phyloP scores from a whole-genome alignment of 2,113 vertebrate species.

The Phainopepla nitens region DNA sequence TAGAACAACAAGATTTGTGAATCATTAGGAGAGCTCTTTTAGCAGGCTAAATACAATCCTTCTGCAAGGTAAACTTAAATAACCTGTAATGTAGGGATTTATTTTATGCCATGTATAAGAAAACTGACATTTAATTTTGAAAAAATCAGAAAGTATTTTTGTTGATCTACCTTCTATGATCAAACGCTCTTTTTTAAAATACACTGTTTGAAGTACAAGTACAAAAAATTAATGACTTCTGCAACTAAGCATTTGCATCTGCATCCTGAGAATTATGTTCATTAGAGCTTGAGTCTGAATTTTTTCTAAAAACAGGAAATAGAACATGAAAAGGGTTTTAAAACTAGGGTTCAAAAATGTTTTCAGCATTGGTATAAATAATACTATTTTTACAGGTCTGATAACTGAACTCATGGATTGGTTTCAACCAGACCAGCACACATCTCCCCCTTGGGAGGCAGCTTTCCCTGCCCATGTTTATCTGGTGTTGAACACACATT shows the following conservation, averaged over 20 bases:
- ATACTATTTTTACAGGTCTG: background rate
- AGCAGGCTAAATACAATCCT: background rate
- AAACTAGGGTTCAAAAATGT: background rate
- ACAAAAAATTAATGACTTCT: background rate
- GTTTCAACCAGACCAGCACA: background rate
- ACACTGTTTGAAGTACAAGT: background rate
- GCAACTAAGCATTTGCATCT: background rate
- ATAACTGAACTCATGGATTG: background rate
- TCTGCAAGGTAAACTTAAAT: background rate
- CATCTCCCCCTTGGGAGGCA: too few relatives aligned
- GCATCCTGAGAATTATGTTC: background rate
- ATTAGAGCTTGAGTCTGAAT: background rate
- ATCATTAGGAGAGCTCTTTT: background rate
- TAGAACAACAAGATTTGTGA: background rate
- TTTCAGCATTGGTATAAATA: background rate
- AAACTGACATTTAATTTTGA: background rate
- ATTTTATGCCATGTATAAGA: background rate
- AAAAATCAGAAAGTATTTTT: background rate
- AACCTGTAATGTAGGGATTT: background rate
- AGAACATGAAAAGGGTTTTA: background rate
- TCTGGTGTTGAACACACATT: background rate
- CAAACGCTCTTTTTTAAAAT: background rate
- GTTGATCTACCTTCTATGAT: background rate
- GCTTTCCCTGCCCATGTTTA: background rate
- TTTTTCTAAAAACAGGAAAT: background rate